Conservation (phyloP, 2,113 vertebrate species). For the Oryzias celebensis region DNA sequence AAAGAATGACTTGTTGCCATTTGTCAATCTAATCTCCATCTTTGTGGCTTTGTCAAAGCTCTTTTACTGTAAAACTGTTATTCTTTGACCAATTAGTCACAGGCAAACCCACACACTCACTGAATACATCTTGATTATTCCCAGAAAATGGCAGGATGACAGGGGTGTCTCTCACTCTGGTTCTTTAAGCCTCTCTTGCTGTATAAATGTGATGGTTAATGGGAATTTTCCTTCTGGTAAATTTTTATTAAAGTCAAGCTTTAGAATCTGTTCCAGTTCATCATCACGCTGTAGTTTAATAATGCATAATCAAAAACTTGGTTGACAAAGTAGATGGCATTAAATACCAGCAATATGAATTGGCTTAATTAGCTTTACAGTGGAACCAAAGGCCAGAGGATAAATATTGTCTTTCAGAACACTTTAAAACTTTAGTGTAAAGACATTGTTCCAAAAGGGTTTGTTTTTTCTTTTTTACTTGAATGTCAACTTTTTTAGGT, state of each 20-base stretch:
- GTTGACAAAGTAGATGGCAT: slow-evolving; percentile 59
- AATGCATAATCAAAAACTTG: slow-evolving; percentile 69
- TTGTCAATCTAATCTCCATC: slow-evolving; percentile 27
- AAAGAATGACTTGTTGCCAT: slow-evolving; percentile 30
- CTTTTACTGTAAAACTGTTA: slow-evolving; percentile 26
- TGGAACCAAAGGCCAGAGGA: slow-evolving; percentile 25
- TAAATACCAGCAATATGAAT: slow-evolving; percentile 44
- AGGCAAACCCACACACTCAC: slow-evolving; percentile 26
- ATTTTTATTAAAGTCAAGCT: slow-evolving; percentile 59
- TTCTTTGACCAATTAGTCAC: slow-evolving; percentile 33
- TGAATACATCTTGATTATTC: slow-evolving; percentile 59
- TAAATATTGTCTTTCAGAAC: slow-evolving; percentile 17
- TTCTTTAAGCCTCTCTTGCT: slow-evolving; percentile 4
- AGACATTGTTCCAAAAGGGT: too few relatives aligned
- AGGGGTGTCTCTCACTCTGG: slow-evolving; percentile 3
- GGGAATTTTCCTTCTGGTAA: slow-evolving; percentile 49
- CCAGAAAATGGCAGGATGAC: slow-evolving; percentile 37
- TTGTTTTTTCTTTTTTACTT: too few relatives aligned
- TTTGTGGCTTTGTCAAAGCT: slow-evolving; percentile 22
- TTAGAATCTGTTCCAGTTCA: slow-evolving; percentile 58
- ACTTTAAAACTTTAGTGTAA: too few relatives aligned
- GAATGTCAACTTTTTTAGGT: too few relatives aligned
- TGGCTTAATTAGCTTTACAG: slow-evolving; percentile 55
- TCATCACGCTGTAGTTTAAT: slow-evolving; percentile 57
- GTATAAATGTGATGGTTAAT: slow-evolving; percentile 54